These are phyloP conservation scores for Taurulus bubalis DNA, from an alignment of 2,113 vertebrate genomes.

Conservation along the genomic window DNA sequence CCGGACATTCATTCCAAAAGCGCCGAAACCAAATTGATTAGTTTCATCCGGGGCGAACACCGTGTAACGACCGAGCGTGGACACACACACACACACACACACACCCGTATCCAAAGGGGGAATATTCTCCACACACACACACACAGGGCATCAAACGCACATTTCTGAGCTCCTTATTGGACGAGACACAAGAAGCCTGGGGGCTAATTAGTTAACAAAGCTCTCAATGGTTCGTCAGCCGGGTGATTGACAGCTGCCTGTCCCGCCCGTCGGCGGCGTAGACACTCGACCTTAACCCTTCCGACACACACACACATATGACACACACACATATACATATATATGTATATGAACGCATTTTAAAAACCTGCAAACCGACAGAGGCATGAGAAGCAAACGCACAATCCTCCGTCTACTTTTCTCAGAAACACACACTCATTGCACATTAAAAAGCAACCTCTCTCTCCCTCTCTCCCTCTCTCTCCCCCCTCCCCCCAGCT, in stretches of 20 bases:
- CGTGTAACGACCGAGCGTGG: neutral
- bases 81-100: neutral
- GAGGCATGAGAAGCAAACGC: constrained; percentile 28
- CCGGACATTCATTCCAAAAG: constrained; percentile 28
- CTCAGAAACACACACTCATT: constrained; percentile 61
- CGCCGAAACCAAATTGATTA: neutral
- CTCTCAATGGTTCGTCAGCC: constrained; percentile 79
- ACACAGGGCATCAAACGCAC: constrained; percentile 19
- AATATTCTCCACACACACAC: constrained; percentile 7
- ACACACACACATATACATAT: constrained; percentile 5
- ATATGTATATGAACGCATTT: constrained; percentile 15
- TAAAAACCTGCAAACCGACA: constrained; percentile 1
- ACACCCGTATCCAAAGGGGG: neutral
- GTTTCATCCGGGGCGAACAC: neutral
- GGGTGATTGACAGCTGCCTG: constrained; percentile 97
- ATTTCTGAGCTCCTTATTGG: constrained; percentile 55
- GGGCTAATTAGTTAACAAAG: constrained; percentile 74
- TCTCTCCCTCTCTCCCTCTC: neutral
- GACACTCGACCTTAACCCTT: constrained; percentile 63
- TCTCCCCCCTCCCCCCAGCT: constrained; percentile 51
- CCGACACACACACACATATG: neutral
- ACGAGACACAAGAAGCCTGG: constrained; percentile 30
- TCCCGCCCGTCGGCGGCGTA: constrained; percentile 87
- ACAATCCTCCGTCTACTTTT: constrained; percentile 50
- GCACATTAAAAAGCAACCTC: constrained; percentile 61